Percentiles rank a stretch among this genome's conserved stretches.
phyloP scores from a whole-genome alignment of 2,888 invertebrate genomes.

The Dryobota labecula region DNA sequence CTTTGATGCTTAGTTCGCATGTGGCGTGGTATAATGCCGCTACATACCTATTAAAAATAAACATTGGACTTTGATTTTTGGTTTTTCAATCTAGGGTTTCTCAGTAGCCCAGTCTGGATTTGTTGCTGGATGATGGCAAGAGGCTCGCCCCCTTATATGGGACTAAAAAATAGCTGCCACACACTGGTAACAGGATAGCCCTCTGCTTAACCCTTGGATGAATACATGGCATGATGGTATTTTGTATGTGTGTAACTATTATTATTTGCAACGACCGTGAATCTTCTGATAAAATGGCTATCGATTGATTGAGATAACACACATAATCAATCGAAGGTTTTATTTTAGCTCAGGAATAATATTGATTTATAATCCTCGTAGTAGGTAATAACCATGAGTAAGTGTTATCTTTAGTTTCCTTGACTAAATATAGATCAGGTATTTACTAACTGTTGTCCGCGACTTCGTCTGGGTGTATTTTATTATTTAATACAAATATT shows the following conservation, averaged over 20 bases:
- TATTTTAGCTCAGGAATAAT: slow-evolving; percentile 2
- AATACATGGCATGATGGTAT: no score
- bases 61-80: no score
- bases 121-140: no score
- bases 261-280: slow-evolving; percentile 7
- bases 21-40: no score
- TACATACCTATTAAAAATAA: no score
- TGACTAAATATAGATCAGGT: background rate
- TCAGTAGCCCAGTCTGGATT: no score
- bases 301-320: slow-evolving; percentile 20
- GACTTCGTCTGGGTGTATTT: background rate
- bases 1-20: no score
- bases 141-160: no score
- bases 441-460: background rate
- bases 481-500: background rate
- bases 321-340: background rate
- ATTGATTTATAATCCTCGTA: slow-evolving; percentile 1
- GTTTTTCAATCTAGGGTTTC: no score
- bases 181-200: no score
- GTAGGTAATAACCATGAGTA: background rate
- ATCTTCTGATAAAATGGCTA: slow-evolving; percentile 2
- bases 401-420: background rate
- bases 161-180: no score
- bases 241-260: background rate
- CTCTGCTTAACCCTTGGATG: no score